Evolutionary conservation across 2,797 vertebrate genomes (phyloP).

Genomic region (Cynodonichthys magdalenae): DNA sequence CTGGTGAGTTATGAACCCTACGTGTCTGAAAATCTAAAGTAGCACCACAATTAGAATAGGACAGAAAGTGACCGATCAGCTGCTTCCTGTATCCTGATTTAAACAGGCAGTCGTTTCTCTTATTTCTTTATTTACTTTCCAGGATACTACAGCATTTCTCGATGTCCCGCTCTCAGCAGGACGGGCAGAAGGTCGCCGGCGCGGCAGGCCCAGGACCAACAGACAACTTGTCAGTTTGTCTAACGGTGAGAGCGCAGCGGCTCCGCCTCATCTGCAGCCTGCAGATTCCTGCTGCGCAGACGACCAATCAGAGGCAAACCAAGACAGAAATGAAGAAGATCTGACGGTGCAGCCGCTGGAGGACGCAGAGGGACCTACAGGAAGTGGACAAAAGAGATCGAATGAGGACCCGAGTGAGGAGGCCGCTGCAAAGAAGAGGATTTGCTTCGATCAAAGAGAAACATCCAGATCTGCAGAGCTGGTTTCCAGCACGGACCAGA

Average conservation of each 20-base stretch:
- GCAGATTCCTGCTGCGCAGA: not conserved
- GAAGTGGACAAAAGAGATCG: conserved; percentile 32
- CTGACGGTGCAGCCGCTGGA: not conserved
- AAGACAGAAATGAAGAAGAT: conserved; percentile 3
- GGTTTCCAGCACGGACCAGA: not conserved
- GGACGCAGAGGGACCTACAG: not conserved
- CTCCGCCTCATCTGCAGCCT: conserved; percentile 2
- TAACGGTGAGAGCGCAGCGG: not conserved
- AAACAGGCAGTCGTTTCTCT: not conserved
- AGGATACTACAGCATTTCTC: conserved; percentile 15
- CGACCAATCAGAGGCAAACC: not conserved
- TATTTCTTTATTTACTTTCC: conserved; percentile 18
- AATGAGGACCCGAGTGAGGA: not conserved
- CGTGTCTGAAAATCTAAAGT: not conserved
- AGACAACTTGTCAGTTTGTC: not conserved
- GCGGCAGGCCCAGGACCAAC: not conserved
- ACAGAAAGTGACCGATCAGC: too few relatives aligned
- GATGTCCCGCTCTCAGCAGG: not conserved
- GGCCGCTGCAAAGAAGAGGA: conserved; percentile 34
- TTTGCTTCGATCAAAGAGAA: not conserved
- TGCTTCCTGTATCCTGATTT: too few relatives aligned
- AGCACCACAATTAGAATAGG: too few relatives aligned
- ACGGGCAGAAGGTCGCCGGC: fast-evolving
- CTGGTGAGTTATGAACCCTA: conserved; percentile 32
- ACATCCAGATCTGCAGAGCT: not conserved